phyloP scores from a whole-genome alignment of 2,888 invertebrate genomes.

The Rhorus exstirpatorius region DNA sequence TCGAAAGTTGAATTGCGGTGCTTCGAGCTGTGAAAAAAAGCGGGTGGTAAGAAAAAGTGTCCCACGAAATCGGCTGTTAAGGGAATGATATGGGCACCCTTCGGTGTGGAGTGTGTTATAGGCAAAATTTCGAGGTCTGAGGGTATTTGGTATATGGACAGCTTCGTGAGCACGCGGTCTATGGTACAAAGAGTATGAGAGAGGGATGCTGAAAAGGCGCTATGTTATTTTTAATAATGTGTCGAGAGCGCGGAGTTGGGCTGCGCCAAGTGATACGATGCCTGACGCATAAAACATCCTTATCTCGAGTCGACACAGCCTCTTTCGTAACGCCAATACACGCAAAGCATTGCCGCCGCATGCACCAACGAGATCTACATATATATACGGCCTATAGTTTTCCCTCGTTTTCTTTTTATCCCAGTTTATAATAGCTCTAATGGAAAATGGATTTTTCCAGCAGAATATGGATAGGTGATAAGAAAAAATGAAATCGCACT shows the following conservation, averaged over 20 bases:
- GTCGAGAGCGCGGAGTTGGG: slow-evolving; percentile 69
- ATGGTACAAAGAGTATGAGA: slow-evolving; percentile 31
- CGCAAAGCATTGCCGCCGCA: not conserved
- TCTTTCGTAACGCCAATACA: slow-evolving; percentile 57
- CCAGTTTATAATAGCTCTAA: slow-evolving; percentile 3
- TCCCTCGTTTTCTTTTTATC: not conserved
- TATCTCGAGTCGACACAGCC: slow-evolving; percentile 77
- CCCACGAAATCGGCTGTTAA: slow-evolving; percentile 72
- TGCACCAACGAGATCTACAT: slow-evolving; percentile 17
- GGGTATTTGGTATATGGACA: not conserved
- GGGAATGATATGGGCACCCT: slow-evolving; percentile 74
- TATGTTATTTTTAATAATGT: slow-evolving; percentile 80
- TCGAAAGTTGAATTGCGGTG: slow-evolving; percentile 7
- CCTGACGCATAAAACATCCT: slow-evolving; percentile 79
- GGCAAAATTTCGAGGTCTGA: slow-evolving; percentile 8
- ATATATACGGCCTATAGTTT: not conserved
- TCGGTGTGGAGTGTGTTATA: slow-evolving; percentile 57
- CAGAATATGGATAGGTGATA: too few species aligned
- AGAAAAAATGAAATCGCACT: too few species aligned
- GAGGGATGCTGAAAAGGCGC: slow-evolving; percentile 63
- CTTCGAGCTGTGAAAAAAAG: slow-evolving; percentile 35
- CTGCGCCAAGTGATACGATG: slow-evolving; percentile 75
- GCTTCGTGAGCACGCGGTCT: slow-evolving; percentile 7
- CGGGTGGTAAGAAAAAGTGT: slow-evolving; percentile 59
- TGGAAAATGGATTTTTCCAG: not conserved